Conservation (phyloP, 2,113 vertebrate species). For the Nesoenas mayeri region DNA sequence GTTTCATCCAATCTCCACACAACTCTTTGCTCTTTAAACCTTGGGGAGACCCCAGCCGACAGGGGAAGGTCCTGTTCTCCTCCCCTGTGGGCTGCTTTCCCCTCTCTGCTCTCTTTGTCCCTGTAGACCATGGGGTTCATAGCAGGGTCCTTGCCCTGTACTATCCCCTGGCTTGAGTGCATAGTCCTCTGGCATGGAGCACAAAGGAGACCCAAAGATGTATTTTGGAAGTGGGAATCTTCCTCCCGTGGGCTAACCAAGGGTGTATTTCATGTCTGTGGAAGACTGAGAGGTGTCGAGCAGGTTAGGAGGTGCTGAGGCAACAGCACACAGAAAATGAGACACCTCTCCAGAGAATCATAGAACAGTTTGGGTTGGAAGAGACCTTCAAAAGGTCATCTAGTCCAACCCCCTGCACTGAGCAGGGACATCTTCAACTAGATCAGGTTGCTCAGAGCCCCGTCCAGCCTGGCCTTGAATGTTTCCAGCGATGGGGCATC, state of each 20-base stretch:
- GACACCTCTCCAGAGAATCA: not conserved
- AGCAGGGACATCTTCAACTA: no score
- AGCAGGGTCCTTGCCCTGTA: not conserved
- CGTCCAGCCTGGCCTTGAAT: no score
- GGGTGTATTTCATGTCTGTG: not conserved
- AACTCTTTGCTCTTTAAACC: not conserved
- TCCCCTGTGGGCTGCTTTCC: not conserved
- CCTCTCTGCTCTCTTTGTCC: not conserved
- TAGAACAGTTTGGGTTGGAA: no score
- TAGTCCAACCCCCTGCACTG: no score
- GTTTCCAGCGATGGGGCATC: no score
- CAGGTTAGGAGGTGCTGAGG: not conserved
- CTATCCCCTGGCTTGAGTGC: not conserved
- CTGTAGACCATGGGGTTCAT: not conserved
- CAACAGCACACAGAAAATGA: not conserved
- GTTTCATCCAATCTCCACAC: not conserved
- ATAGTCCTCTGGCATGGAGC: not conserved
- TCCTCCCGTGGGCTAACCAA: fast-evolving
- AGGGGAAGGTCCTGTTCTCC: not conserved
- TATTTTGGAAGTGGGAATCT: not conserved
- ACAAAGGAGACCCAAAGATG: not conserved
- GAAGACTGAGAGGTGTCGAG: not conserved
- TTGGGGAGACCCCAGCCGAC: not conserved
- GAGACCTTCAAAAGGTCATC: no score
- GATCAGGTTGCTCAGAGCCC: no score